Evolutionary conservation across 2,888 invertebrate genomes (phyloP).

Genomic region (Tipula lateralis): DNA sequence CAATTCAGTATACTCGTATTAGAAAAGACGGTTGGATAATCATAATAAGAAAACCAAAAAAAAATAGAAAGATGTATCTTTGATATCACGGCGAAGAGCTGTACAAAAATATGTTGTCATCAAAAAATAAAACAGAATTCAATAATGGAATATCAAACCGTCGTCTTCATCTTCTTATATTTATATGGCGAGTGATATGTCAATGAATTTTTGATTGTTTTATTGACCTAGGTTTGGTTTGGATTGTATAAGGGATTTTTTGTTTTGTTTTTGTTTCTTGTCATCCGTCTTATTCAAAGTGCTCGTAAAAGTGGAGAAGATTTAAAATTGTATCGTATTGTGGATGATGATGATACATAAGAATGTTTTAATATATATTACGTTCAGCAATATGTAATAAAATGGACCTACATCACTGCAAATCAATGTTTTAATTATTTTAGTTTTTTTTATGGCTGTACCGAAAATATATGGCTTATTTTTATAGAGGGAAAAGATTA

Average conservation of each 20-base stretch:
- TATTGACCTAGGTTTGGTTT: constrained; percentile 19
- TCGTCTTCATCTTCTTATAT: constrained; percentile 14
- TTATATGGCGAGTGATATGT: not conserved
- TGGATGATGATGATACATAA: not conserved
- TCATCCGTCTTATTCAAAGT: not conserved
- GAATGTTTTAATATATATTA: not conserved
- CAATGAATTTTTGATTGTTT: constrained; percentile 24
- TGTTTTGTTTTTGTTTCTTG: not conserved
- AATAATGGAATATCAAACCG: not conserved
- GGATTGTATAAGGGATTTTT: not conserved
- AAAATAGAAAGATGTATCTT: not conserved
- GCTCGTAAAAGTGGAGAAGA: not conserved
- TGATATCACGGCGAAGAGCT: not conserved
- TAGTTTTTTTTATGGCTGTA: not conserved
- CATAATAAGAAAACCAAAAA: not conserved
- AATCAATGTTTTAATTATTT: not conserved
- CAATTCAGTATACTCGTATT: not conserved
- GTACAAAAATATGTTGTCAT: constrained; percentile 11
- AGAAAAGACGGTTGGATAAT: not conserved
- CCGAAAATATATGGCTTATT: not conserved
- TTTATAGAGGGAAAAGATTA: not conserved
- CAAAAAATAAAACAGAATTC: not conserved
- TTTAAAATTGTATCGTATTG: not conserved
- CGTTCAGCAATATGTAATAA: not conserved
- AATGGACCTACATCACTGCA: not conserved